These are phyloP conservation scores for Pollenia griseotomentosa DNA, from an alignment of 2,888 invertebrate genomes.

Conservation along the genomic window DNA sequence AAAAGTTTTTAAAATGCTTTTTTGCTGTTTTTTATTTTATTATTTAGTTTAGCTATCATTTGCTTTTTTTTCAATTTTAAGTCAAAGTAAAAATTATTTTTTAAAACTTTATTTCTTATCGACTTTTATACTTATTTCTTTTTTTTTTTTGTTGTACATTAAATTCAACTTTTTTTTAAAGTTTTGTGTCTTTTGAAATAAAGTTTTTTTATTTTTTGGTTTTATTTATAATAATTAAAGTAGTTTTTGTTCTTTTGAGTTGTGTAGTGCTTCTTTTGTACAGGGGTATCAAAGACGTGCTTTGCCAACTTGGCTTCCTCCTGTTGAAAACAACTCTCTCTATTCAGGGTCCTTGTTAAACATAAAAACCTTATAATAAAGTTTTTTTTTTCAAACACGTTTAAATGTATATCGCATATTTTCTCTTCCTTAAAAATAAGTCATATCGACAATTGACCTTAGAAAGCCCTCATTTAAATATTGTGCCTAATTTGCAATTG, in stretches of 20 bases:
- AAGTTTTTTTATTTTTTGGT: background rate
- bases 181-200: background rate
- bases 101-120: slow-evolving; percentile 9
- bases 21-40: background rate
- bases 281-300: too few relatives aligned
- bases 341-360: too few relatives aligned
- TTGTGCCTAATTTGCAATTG: too few relatives aligned
- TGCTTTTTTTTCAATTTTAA: slow-evolving; percentile 20
- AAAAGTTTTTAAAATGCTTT: slow-evolving; percentile 35
- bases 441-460: too few relatives aligned
- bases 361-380: too few relatives aligned
- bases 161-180: background rate
- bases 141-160: background rate
- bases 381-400: too few relatives aligned
- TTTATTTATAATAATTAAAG: slow-evolving; percentile 19
- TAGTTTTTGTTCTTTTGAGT: background rate
- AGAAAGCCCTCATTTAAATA: too few relatives aligned
- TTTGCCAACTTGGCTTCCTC: too few relatives aligned
- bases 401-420: too few relatives aligned
- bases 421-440: too few relatives aligned
- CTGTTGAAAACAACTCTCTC: too few relatives aligned
- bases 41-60: slow-evolving; percentile 3
- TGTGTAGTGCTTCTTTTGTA: background rate
- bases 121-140: background rate
- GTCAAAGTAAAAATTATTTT: slow-evolving; percentile 12